These are phyloP conservation scores for Jaculus jaculus DNA, from an alignment of 2,113 vertebrate species.

Conservation along the genomic window DNA sequence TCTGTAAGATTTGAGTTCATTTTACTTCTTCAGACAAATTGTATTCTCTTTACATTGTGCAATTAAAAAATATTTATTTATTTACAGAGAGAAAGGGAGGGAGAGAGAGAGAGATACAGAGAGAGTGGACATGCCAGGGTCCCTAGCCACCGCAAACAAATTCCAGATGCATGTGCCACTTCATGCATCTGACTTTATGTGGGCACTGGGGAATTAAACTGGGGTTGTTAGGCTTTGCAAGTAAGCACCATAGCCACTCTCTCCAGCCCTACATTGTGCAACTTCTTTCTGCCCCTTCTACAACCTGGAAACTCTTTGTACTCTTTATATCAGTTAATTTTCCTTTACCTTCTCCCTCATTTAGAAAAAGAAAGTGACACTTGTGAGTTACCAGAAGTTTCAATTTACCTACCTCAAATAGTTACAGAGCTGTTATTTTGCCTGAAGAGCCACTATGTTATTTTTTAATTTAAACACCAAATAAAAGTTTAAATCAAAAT, in stretches of 20 bases:
- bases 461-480: not conserved
- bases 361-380: not conserved
- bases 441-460: not conserved
- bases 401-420: not conserved
- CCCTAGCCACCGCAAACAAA: too few relatives aligned
- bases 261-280: too few relatives aligned
- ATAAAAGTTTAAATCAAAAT: not conserved
- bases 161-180: too few relatives aligned
- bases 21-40: slow-evolving; percentile 18
- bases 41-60: not conserved
- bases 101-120: too few relatives aligned
- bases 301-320: not conserved
- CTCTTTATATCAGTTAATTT: not conserved
- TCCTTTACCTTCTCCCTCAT: not conserved
- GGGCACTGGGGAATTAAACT: too few relatives aligned
- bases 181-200: too few relatives aligned
- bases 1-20: not conserved
- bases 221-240: too few relatives aligned
- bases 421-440: not conserved
- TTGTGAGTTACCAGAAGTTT: not conserved
- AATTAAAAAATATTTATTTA: too few relatives aligned
- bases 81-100: too few relatives aligned
- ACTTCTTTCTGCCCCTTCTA: not conserved
- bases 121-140: too few relatives aligned
- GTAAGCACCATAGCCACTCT: too few relatives aligned